Conservation (phyloP, 2,797 vertebrate genomes). For the Tangara arthus region DNA sequence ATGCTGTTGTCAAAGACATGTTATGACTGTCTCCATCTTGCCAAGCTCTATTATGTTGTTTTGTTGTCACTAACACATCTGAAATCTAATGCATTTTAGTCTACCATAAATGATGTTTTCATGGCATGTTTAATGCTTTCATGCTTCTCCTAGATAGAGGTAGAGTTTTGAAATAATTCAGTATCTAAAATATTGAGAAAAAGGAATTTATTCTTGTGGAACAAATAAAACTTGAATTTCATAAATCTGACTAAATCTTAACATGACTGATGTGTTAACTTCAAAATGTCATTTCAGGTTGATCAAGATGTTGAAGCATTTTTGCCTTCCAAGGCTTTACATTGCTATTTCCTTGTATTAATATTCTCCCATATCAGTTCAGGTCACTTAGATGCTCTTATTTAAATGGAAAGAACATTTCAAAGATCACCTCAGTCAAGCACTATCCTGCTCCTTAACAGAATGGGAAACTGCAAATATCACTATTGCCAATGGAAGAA, state of each 20-base stretch:
- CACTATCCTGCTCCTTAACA: not conserved
- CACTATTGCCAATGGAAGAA: not conserved
- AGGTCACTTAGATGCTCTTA: not conserved
- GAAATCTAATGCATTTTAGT: not conserved
- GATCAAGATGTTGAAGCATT: not conserved
- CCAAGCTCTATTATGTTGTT: not conserved
- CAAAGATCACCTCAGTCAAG: not conserved
- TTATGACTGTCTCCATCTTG: not conserved
- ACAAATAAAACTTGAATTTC: not conserved
- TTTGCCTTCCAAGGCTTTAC: not conserved
- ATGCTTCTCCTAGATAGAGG: not conserved
- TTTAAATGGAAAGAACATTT: not conserved
- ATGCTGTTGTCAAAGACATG: not conserved
- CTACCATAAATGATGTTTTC: conserved; percentile 12
- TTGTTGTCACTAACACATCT: not conserved
- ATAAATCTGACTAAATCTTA: not conserved
- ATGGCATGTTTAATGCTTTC: not conserved
- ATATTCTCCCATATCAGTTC: not conserved
- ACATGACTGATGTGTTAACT: not conserved
- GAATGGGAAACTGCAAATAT: not conserved
- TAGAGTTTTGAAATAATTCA: not conserved
- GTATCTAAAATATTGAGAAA: not conserved
- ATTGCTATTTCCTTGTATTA: not conserved
- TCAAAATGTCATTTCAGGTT: not conserved
- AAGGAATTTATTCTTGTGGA: not conserved